Percentiles rank a stretch among this genome's conserved stretches.
These are phyloP conservation scores for Carabus problematicus DNA, from an alignment of 2,888 invertebrate genomes.

Conservation along the genomic window DNA sequence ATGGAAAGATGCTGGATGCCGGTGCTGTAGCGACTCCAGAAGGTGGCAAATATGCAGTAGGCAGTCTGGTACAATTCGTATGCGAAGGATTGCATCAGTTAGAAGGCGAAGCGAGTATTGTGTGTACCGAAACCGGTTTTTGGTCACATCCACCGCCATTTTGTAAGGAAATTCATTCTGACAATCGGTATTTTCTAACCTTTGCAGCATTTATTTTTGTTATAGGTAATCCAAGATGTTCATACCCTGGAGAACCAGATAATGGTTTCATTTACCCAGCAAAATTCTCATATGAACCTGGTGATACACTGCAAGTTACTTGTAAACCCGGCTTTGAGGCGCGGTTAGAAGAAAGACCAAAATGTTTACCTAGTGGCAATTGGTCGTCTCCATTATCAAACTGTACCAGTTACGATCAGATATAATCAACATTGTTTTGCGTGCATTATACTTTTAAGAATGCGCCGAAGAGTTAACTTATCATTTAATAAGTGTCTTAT, in stretches of 20 bases:
- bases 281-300: conserved; percentile 77
- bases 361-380: conserved; percentile 70
- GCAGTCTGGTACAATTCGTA: conserved; percentile 80
- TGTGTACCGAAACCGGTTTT: conserved; percentile 86
- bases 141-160: conserved; percentile 89
- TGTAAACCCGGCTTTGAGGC: conserved; percentile 72
- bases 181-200: no score
- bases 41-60: conserved; percentile 76
- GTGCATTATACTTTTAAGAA: conserved; percentile 5
- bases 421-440: conserved; percentile 47
- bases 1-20: conserved; percentile 70
- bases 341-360: conserved; percentile 60
- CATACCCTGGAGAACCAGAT: conserved; percentile 74
- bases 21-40: conserved; percentile 61
- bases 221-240: conserved; percentile 74
- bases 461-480: no score
- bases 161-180: conserved; percentile 67
- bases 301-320: conserved; percentile 73
- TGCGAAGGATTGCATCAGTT: conserved; percentile 72
- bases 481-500: no score
- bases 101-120: conserved; percentile 81
- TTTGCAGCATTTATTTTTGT: neutral
- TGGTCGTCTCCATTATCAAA: conserved; percentile 74
- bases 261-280: conserved; percentile 74
- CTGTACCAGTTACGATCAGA: conserved; percentile 67